Evolutionary conservation across 2,888 invertebrate genomes (phyloP).

Genomic region (Eilema depressum): DNA sequence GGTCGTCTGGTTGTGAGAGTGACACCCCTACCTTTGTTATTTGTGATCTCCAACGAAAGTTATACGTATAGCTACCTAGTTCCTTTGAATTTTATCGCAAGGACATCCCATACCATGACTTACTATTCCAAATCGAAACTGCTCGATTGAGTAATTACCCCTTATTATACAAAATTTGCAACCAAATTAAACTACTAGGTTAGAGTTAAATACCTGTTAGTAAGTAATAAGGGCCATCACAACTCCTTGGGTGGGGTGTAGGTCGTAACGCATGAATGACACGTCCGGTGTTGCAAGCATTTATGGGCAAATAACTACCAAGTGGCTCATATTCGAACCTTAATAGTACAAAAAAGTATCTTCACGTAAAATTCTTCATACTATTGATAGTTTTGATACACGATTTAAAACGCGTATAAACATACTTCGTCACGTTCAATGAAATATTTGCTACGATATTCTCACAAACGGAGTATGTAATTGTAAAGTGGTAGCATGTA

Average conservation of each 20-base stretch:
- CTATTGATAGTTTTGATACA: conserved; percentile 9
- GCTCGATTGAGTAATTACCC: too few species aligned
- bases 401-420: conserved; percentile 9
- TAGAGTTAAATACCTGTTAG: background rate
- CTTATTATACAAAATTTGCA: background rate
- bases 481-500: conserved; percentile 4
- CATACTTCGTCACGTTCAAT: conserved; percentile 11
- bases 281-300: conserved; percentile 2
- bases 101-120: background rate
- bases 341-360: background rate
- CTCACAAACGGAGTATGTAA: background rate
- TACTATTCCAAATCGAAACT: too few species aligned
- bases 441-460: background rate
- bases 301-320: background rate
- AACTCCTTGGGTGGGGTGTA: background rate
- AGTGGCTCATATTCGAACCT: background rate
- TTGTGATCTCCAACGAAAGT: background rate
- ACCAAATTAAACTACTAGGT: background rate
- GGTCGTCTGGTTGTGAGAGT: background rate
- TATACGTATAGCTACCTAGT: too few species aligned
- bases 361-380: conserved; percentile 13
- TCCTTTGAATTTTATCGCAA: background rate
- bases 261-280: background rate
- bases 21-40: background rate
- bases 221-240: background rate